These are phyloP conservation scores for Balearica regulorum DNA, from an alignment of 2,797 vertebrate species.

Conservation along the genomic window DNA sequence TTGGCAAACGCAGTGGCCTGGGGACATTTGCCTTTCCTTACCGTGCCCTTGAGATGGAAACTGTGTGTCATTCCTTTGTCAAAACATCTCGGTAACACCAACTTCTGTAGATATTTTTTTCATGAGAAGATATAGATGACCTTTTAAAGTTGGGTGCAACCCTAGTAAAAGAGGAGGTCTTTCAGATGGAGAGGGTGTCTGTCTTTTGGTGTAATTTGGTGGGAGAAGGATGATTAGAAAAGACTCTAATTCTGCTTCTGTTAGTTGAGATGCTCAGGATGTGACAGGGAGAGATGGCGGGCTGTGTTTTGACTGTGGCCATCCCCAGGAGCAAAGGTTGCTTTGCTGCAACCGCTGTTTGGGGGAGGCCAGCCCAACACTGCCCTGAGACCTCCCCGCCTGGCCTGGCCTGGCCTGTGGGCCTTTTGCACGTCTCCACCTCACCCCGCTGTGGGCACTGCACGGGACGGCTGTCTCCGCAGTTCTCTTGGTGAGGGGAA, in stretches of 20 bases:
- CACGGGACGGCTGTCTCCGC: fast-evolving
- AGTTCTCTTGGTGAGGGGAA: background rate
- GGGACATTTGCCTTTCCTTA: background rate
- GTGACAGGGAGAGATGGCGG: fast-evolving
- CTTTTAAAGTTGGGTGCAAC: background rate
- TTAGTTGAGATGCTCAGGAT: background rate
- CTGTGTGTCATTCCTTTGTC: background rate
- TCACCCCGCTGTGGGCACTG: background rate
- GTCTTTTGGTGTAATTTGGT: background rate
- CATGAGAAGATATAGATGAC: background rate
- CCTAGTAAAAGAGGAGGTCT: background rate
- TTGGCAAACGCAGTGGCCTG: background rate
- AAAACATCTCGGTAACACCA: background rate
- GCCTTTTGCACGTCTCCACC: background rate
- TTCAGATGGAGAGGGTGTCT: background rate
- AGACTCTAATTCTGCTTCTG: background rate
- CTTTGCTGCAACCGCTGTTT: background rate
- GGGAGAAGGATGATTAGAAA: background rate
- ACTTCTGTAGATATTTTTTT: background rate
- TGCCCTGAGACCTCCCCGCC: background rate
- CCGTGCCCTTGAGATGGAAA: background rate
- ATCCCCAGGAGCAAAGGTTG: background rate
- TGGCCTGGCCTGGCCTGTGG: background rate
- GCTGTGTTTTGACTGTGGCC: background rate
- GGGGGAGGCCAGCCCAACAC: background rate